phyloP scores from a whole-genome alignment of 1,140 invertebrate genomes.

The Drosophila tropicalis region DNA sequence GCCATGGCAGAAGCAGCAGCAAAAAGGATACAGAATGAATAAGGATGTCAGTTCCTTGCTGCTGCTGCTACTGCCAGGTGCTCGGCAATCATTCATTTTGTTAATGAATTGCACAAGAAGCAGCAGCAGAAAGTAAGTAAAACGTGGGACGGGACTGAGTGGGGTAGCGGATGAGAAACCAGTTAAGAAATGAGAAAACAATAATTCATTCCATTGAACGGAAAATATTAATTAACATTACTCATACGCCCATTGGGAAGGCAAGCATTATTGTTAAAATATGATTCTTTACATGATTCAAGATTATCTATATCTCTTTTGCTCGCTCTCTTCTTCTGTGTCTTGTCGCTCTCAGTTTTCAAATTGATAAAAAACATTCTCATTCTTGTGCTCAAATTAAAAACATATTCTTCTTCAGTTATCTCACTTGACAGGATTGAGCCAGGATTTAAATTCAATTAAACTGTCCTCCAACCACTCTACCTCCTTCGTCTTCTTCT shows the following conservation, averaged over 20 bases:
- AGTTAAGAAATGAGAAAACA: conserved; percentile 13
- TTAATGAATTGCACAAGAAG: conserved; percentile 70
- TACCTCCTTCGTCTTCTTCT: neutral
- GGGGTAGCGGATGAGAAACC: neutral
- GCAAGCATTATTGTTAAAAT: neutral
- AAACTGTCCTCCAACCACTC: conserved; percentile 51
- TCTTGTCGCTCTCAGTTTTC: conserved; percentile 12
- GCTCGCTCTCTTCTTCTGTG: conserved; percentile 14
- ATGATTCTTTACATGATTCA: neutral
- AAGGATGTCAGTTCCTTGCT: conserved; percentile 18
- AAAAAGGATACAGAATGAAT: conserved; percentile 19
- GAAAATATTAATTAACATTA: conserved; percentile 20
- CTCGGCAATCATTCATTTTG: conserved; percentile 73
- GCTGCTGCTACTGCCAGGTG: conserved; percentile 34
- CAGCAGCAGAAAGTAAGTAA: neutral
- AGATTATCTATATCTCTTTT: neutral
- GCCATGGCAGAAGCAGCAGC: conserved; percentile 26
- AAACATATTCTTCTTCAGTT: conserved; percentile 57
- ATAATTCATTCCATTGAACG: conserved; percentile 3
- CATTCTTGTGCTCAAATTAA: conserved; percentile 45
- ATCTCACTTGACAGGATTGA: conserved; percentile 42
- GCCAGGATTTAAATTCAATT: conserved; percentile 74
- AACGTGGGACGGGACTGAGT: neutral
- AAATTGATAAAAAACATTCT: conserved; percentile 15
- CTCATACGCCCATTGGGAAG: neutral